phyloP scores from a whole-genome alignment of 1,140 invertebrate genomes.

The Phocides pigmalion region DNA sequence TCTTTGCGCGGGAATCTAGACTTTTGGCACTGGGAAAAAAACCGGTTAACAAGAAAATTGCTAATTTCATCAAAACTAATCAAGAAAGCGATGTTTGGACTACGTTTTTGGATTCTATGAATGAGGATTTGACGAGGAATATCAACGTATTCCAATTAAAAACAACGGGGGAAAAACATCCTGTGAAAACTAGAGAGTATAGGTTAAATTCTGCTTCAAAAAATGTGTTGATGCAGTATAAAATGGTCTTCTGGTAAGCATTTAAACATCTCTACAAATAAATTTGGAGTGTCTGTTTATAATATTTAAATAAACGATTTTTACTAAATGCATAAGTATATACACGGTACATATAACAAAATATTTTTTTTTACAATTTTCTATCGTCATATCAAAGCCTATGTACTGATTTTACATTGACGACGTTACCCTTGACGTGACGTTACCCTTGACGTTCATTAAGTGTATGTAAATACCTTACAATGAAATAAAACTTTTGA shows the following conservation, averaged over 20 bases:
- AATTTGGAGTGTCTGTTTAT: too few species aligned
- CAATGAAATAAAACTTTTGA: too few species aligned
- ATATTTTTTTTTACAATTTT: too few species aligned
- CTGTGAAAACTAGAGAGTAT: conserved; percentile 16
- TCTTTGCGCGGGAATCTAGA: conserved; percentile 60
- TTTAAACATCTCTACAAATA: too few species aligned
- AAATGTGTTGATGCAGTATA: conserved; percentile 41
- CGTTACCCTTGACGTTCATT: too few species aligned
- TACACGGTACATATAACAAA: too few species aligned
- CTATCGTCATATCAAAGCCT: too few species aligned
- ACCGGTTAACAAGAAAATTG: conserved; percentile 67
- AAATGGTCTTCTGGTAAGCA: conserved; percentile 47
- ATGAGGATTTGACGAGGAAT: conserved; percentile 68
- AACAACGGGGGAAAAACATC: neutral
- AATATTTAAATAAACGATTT: too few species aligned
- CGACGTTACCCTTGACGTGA: too few species aligned
- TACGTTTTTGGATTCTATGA: conserved; percentile 55
- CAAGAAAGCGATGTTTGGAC: conserved; percentile 53
- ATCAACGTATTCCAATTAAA: conserved; percentile 46
- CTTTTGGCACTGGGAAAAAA: conserved; percentile 60
- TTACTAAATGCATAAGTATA: too few species aligned
- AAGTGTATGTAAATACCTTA: too few species aligned
- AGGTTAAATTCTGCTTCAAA: conserved; percentile 40
- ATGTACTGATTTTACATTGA: too few species aligned
- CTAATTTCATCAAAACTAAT: conserved; percentile 57